Evolutionary conservation across 2,113 vertebrate genomes (phyloP).

Genomic region (Ia io): DNA sequence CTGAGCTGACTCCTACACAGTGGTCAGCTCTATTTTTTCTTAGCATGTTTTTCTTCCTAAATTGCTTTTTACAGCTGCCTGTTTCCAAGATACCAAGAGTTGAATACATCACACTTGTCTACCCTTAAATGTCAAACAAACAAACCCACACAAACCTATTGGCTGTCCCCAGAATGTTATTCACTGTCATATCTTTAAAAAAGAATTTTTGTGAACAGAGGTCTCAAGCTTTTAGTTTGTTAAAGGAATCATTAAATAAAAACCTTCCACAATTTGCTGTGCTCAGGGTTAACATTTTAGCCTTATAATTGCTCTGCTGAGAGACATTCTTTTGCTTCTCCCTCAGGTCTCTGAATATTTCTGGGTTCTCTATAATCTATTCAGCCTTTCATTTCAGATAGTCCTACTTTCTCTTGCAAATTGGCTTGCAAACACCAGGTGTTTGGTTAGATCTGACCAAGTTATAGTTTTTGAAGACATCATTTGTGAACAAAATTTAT

Average conservation of each 20-base stretch:
- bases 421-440: background rate
- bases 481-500: background rate
- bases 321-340: background rate
- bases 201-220: background rate
- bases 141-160: background rate
- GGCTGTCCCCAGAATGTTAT: background rate
- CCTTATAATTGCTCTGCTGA: background rate
- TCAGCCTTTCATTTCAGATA: background rate
- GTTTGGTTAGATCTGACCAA: background rate
- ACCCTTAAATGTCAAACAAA: background rate
- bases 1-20: background rate
- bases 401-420: background rate
- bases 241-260: background rate
- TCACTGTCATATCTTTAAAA: background rate
- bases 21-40: background rate
- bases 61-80: background rate
- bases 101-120: background rate
- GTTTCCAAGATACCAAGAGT: slow-evolving; percentile 21
- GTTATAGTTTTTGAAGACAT: background rate
- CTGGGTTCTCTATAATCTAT: background rate
- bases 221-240: background rate
- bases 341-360: background rate
- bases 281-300: slow-evolving; percentile 3
- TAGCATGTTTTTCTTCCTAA: slow-evolving; percentile 15
- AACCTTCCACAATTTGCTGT: background rate